Evolutionary conservation across 2,888 invertebrate genomes (phyloP).

Genomic region (Metalampra italica): DNA sequence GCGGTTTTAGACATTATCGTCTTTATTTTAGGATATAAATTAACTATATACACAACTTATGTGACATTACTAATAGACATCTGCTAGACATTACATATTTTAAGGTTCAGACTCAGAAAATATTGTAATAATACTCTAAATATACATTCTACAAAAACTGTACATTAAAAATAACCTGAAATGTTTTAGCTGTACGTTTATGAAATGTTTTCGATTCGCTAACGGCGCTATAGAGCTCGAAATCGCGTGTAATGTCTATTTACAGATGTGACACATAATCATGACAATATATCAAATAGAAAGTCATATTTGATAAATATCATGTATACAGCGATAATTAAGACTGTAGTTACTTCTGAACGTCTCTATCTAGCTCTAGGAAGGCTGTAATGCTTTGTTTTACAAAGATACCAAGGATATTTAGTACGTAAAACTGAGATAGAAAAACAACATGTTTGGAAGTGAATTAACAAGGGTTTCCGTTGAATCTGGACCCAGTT

Average conservation of each 20-base stretch:
- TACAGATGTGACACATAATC: slow-evolving; percentile 1
- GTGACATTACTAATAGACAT: background rate
- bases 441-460: background rate
- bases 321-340: background rate
- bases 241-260: slow-evolving; percentile 4
- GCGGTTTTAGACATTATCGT: background rate
- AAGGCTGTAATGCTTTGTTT: slow-evolving; percentile 3
- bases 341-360: background rate
- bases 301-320: background rate
- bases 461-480: no score
- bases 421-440: slow-evolving; percentile 2
- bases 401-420: slow-evolving; percentile 6
- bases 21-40: background rate
- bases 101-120: background rate
- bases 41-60: background rate
- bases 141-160: background rate
- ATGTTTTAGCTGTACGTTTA: background rate
- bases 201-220: background rate
- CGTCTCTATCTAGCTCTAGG: background rate
- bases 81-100: background rate
- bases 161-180: slow-evolving; percentile 1
- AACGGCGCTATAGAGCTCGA: background rate
- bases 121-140: background rate
- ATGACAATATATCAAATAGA: background rate
- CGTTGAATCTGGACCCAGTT: background rate